Conservation (phyloP, 2,797 vertebrate species). For the Acrocephalus scirpaceus region DNA sequence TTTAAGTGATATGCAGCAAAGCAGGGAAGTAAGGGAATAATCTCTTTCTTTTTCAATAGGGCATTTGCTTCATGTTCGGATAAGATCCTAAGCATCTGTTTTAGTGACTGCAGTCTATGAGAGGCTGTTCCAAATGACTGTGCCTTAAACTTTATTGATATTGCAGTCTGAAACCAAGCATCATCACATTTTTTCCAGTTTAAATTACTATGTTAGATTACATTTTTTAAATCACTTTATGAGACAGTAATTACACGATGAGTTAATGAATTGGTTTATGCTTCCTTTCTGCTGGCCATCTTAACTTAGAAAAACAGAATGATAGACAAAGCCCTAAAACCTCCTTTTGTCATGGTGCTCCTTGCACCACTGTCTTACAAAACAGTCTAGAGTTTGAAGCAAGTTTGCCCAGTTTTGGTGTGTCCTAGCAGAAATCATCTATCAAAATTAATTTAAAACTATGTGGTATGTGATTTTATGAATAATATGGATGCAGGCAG, state of each 20-base stretch:
- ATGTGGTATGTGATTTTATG: not conserved
- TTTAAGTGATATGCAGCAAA: not conserved
- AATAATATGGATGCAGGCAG: not conserved
- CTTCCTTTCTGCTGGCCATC: not conserved
- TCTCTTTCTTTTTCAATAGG: not conserved
- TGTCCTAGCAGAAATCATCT: not conserved
- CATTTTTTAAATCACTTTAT: not conserved
- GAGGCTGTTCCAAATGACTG: not conserved
- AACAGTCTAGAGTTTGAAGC: not conserved
- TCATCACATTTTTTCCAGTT: not conserved
- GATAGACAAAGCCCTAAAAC: not conserved
- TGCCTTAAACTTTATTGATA: not conserved
- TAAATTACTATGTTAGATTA: not conserved
- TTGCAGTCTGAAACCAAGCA: not conserved
- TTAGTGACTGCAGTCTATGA: not conserved
- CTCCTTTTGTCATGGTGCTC: not conserved
- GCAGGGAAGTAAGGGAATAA: not conserved
- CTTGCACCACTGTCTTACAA: not conserved
- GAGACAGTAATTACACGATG: not conserved
- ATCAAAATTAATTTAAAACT: not conserved
- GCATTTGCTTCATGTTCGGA: not conserved
- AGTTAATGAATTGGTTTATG: not conserved
- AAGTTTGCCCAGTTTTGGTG: not conserved
- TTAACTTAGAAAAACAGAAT: not conserved
- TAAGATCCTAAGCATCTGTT: not conserved